These are phyloP conservation scores for Cyclargus thomasi DNA, from an alignment of 1,140 invertebrate species.

Conservation along the genomic window DNA sequence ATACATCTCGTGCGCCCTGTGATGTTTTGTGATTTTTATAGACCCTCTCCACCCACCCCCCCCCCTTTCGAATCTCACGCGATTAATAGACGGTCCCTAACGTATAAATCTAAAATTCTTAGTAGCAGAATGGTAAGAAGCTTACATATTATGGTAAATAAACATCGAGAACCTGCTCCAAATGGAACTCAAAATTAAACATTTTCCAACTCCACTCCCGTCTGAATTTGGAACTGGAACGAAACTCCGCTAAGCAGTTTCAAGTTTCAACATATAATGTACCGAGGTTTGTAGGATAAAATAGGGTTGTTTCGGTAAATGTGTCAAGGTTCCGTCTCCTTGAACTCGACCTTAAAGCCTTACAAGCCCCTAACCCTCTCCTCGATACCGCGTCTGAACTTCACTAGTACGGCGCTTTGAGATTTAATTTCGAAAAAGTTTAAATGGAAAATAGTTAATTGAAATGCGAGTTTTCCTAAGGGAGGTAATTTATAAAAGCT, in stretches of 20 bases:
- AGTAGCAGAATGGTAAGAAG: no score
- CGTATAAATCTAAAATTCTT: no score
- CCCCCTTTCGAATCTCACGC: no score
- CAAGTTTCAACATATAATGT: neutral
- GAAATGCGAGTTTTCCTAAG: no score
- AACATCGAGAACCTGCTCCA: neutral
- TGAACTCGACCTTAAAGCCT: conserved; percentile 8
- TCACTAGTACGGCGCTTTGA: neutral
- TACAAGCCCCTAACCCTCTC: neutral
- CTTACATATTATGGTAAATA: neutral
- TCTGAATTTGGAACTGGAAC: neutral
- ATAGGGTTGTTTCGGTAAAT: conserved; percentile 5
- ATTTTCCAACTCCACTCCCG: neutral
- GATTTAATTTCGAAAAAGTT: no score
- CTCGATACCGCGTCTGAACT: neutral
- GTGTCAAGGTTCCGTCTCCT: conserved; percentile 7
- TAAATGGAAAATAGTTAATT: no score
- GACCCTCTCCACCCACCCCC: no score
- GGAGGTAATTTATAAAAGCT: no score
- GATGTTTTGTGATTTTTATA: no score
- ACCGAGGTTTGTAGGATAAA: neutral
- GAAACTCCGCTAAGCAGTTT: neutral
- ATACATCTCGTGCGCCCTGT: no score
- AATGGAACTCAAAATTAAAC: neutral
- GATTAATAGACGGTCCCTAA: no score